Evolutionary conservation across 2,797 vertebrate species (phyloP).

Genomic region (Erpetoichthys calabaricus): DNA sequence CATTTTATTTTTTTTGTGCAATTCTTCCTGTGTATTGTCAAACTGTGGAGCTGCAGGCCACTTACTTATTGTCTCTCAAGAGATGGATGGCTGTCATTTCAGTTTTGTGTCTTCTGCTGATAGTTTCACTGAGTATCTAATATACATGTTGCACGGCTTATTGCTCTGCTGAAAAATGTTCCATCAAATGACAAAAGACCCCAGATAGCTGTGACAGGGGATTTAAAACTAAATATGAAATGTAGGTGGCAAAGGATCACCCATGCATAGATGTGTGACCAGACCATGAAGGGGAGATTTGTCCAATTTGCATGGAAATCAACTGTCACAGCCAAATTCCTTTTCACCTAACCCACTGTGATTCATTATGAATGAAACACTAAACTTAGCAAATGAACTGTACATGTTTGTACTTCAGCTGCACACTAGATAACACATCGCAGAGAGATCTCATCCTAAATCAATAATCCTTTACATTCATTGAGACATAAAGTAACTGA

Average conservation of each 20-base stretch:
- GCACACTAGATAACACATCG: too few species aligned
- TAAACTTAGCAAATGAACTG: conserved; percentile 1
- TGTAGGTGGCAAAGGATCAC: conserved; percentile 1
- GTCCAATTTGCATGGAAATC: conserved; percentile 2
- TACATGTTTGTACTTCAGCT: background rate
- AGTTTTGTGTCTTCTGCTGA: conserved; percentile 14
- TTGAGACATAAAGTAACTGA: too few species aligned
- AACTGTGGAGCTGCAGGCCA: conserved; percentile 1
- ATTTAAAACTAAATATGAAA: conserved; percentile 15
- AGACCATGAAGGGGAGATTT: background rate
- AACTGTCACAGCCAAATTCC: conserved; percentile 3
- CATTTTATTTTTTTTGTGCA: background rate
- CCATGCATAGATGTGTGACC: conserved; percentile 4
- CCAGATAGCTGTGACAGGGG: conserved; percentile 19
- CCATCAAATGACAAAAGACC: conserved; percentile 15
- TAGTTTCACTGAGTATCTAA: conserved; percentile 23
- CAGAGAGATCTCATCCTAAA: too few species aligned
- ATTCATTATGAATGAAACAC: conserved; percentile 7
- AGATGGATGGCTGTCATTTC: conserved; percentile 11
- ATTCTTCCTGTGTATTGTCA: background rate
- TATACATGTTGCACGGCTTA: conserved; percentile 25
- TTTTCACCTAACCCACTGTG: background rate
- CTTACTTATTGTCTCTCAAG: conserved; percentile 6
- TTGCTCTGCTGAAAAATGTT: conserved; percentile 30
- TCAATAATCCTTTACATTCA: too few species aligned